Base-by-base conservation (phyloP, 1,140 invertebrate genomes). In the Cyphomyrmex costatus region DNA sequence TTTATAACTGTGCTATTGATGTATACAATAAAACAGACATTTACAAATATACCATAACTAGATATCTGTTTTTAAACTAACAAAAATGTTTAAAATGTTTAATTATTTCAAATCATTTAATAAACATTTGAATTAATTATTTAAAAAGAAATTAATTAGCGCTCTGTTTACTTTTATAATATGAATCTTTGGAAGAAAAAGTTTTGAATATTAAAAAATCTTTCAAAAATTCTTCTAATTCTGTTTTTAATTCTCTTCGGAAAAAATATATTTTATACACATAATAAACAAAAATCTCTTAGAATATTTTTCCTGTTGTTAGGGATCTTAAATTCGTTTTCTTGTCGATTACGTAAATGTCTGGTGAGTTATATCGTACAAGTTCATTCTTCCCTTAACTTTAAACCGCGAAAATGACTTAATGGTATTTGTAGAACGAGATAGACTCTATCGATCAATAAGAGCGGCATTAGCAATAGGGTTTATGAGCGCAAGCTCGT, bases 381-480 rank as follows among this genome's bases (percentile, higher is more conserved):
- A 77, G 12, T 63, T n/a, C 7, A 42, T 27, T 60, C 60, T 14
- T 61, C 24, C 8, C 6, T 42, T 60, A 10, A 7, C 5, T 1
- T 36, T 46, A 58, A 74, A 74, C n/a, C 30, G 30, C 7, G 16
- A 27, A 77, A 77, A 46, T 61, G 16, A 19, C 19, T 8, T 49
- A 16, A 46, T 3, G 19, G 14, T 21, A 8, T 27, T 82, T 42
- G 14, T 30, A 58, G 42, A 83, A 49, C 30, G 16, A 14, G 12
- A 19, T 74, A 73, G 33, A 83, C 51, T 7, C 7, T 46, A 73
- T 83, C 51, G 68, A 73, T 83, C 42, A 74, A 46, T 71, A 42
- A 56, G 61, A 36, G 27, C 30, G 46, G 60, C 73, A 58, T 46
- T 83, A 83, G 73, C 73, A 53, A 78, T 53, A 60, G 19, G 19